A percentile compares a stretch with the other conserved stretches of the same genome.
These are phyloP conservation scores for Antrozous pallidus DNA, from an alignment of 2,797 vertebrate species.

Conservation along the genomic window DNA sequence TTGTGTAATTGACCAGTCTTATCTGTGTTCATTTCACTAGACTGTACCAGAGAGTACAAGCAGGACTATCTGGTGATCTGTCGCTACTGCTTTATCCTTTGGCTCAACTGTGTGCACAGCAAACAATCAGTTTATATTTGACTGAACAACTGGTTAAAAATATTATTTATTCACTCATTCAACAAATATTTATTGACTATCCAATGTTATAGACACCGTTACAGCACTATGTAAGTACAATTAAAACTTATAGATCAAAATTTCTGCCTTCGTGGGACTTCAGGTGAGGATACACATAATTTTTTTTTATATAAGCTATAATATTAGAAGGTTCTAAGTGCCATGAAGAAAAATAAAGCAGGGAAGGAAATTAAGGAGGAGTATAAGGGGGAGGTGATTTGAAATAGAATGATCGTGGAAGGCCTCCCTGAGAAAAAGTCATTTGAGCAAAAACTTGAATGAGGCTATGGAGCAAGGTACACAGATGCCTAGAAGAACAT, in stretches of 20 bases:
- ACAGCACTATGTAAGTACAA: not conserved
- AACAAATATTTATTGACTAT: not conserved
- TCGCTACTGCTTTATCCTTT: not conserved
- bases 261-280: not conserved
- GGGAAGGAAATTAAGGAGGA: not conserved
- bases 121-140: not conserved
- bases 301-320: not conserved
- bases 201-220: not conserved
- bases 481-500: not conserved
- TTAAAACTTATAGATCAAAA: not conserved
- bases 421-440: not conserved
- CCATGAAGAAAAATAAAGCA: not conserved
- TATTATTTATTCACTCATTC: conserved; percentile 4
- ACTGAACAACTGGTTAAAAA: not conserved
- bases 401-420: not conserved
- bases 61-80: not conserved
- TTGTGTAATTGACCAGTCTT: not conserved
- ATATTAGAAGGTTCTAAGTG: not conserved
- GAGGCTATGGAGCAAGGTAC: not conserved
- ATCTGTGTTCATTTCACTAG: not conserved
- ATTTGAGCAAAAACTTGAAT: not conserved
- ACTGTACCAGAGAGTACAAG: not conserved
- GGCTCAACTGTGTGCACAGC: not conserved
- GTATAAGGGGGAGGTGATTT: not conserved
- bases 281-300: not conserved